Percentiles rank a stretch among this genome's conserved stretches.
Evolutionary conservation across 2,888 invertebrate species (phyloP).

Genomic region (Bombylius major): DNA sequence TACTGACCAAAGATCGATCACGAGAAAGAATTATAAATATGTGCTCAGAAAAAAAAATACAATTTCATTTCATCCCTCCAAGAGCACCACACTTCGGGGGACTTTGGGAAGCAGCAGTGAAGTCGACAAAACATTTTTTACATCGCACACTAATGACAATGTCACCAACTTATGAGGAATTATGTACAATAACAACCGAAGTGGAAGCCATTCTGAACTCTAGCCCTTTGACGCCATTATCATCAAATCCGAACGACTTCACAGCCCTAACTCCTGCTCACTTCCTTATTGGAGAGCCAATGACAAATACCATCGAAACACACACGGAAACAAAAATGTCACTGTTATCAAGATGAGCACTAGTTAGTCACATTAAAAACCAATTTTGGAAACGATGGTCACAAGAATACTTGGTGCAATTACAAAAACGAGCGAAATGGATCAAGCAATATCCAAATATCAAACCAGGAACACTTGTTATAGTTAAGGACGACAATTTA

Average conservation of each 20-base stretch:
- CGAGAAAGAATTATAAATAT: not conserved
- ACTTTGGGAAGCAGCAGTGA: slow-evolving; percentile 7
- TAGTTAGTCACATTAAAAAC: not conserved
- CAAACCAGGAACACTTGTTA: too few relatives aligned
- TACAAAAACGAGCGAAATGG: too few relatives aligned
- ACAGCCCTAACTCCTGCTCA: slow-evolving; percentile 15
- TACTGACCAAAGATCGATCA: too few relatives aligned
- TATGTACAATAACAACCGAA: slow-evolving; percentile 7
- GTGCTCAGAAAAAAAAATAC: not conserved
- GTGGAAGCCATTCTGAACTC: slow-evolving; percentile 18
- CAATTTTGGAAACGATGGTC: too few relatives aligned
- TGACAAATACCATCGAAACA: slow-evolving; percentile 3
- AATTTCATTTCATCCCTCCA: slow-evolving; percentile 6
- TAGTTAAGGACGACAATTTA: too few relatives aligned
- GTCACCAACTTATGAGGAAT: slow-evolving; percentile 1
- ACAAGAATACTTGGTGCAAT: not conserved
- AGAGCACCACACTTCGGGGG: slow-evolving; percentile 4
- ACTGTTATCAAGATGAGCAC: not conserved
- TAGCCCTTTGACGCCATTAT: slow-evolving; percentile 8
- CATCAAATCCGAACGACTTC: slow-evolving; percentile 14
- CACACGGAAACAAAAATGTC: not conserved
- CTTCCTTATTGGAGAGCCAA: slow-evolving; percentile 11
- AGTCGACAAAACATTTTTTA: slow-evolving; percentile 2
- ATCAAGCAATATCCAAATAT: not conserved
- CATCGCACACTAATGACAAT: not conserved